Conservation (phyloP, 2,797 vertebrate genomes). For the Microcaecilia unicolor region DNA sequence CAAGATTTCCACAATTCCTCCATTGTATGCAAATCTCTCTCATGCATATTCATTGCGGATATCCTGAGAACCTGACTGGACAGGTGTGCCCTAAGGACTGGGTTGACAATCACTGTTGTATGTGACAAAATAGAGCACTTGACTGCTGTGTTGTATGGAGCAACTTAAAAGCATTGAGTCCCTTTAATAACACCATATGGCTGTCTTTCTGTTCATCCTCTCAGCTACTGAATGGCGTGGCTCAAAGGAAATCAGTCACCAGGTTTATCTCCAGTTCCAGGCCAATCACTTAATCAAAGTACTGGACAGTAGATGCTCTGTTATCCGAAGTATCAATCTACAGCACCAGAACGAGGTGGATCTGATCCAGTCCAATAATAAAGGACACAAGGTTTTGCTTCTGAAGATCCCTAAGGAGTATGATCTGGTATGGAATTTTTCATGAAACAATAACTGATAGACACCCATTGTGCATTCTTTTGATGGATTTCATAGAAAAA, state of each 20-base stretch:
- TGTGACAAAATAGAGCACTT: too few relatives aligned
- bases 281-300: constrained; percentile 64
- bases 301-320: constrained; percentile 52
- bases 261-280: constrained; percentile 62
- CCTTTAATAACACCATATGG: too few relatives aligned
- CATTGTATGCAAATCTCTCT: too few relatives aligned
- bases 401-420: constrained; percentile 86
- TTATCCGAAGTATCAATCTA: constrained; percentile 63
- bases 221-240: constrained; percentile 84
- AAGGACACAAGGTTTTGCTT: constrained; percentile 57
- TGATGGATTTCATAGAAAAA: too few relatives aligned
- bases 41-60: too few relatives aligned
- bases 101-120: too few relatives aligned
- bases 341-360: constrained; percentile 49
- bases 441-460: background rate
- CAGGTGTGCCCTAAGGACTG: too few relatives aligned
- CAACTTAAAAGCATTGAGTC: too few relatives aligned
- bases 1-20: too few relatives aligned
- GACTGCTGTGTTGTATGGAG: too few relatives aligned
- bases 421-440: constrained; percentile 64
- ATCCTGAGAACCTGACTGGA: too few relatives aligned
- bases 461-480: too few relatives aligned
- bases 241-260: constrained; percentile 44
- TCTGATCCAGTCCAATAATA: constrained; percentile 68
- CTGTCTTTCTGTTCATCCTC: constrained; percentile 11